These are phyloP conservation scores for Eupithecia abbreviata DNA, from an alignment of 2,888 invertebrate species.

Conservation along the genomic window DNA sequence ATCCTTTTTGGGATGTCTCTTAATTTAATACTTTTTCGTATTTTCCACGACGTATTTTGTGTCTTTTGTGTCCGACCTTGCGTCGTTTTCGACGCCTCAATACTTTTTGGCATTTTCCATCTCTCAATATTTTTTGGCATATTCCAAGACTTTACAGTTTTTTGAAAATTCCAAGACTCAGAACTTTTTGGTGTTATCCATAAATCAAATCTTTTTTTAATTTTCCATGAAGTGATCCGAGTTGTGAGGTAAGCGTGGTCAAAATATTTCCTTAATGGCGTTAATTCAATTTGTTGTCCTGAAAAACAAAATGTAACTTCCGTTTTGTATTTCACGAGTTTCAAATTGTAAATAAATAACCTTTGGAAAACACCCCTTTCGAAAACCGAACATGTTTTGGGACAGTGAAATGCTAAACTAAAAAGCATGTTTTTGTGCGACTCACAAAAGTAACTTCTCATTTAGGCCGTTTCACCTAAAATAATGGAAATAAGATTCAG, in stretches of 20 bases:
- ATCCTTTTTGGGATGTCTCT: no score
- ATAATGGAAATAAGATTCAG: not conserved
- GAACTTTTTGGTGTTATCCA: not conserved
- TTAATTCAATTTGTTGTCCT: constrained; percentile 3
- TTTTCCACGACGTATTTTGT: not conserved
- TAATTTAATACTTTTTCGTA: no score
- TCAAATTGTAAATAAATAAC: not conserved
- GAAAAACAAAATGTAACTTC: constrained; percentile 7
- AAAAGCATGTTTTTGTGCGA: constrained; percentile 12
- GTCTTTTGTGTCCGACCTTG: not conserved
- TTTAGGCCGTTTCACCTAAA: constrained; percentile 40
- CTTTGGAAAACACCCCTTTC: constrained; percentile 6
- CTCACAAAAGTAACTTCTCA: constrained; percentile 33
- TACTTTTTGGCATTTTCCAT: not conserved
- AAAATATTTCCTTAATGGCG: not conserved
- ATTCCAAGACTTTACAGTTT: not conserved
- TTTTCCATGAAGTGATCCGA: not conserved
- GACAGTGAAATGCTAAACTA: constrained; percentile 10
- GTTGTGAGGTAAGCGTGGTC: not conserved
- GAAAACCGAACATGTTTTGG: constrained; percentile 1
- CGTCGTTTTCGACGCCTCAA: not conserved
- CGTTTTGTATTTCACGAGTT: not conserved
- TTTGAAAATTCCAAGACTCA: not conserved
- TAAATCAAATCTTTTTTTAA: not conserved
- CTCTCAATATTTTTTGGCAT: not conserved